phyloP scores from a whole-genome alignment of 1,140 invertebrate genomes.

The Drosophila repletoides region DNA sequence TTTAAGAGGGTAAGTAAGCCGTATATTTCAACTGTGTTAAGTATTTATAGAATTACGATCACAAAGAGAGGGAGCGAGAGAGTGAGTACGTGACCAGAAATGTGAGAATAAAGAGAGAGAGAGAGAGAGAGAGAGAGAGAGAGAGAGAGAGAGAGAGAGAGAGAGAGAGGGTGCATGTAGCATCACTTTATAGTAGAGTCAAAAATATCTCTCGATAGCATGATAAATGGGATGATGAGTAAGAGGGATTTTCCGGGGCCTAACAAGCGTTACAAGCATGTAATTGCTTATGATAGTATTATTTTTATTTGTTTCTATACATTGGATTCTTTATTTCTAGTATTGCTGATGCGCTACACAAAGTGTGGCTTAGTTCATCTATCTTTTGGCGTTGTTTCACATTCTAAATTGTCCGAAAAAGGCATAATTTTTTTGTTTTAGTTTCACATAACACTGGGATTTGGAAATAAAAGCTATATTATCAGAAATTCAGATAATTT shows the following conservation, averaged over 20 bases:
- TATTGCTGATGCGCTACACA: slow-evolving; percentile 11
- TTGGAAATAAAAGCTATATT: too few relatives aligned
- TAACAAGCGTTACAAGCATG: slow-evolving; percentile 44
- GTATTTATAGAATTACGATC: too few relatives aligned
- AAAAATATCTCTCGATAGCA: neutral
- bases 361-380: neutral
- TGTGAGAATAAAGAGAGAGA: neutral
- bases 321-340: neutral
- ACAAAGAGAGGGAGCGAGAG: neutral
- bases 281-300: slow-evolving; percentile 44
- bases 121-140: neutral
- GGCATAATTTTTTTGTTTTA: too few relatives aligned
- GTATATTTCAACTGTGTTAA: too few relatives aligned
- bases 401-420: too few relatives aligned
- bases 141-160: neutral
- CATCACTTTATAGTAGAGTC: neutral
- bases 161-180: neutral
- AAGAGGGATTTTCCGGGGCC: slow-evolving; percentile 59
- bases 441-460: too few relatives aligned
- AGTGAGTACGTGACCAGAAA: neutral
- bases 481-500: too few relatives aligned
- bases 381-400: too few relatives aligned
- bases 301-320: neutral
- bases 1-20: too few relatives aligned
- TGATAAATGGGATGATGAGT: slow-evolving; percentile 50